Evolutionary conservation across 2,888 invertebrate species (phyloP).

Genomic region (Polydrusus tereticollis): DNA sequence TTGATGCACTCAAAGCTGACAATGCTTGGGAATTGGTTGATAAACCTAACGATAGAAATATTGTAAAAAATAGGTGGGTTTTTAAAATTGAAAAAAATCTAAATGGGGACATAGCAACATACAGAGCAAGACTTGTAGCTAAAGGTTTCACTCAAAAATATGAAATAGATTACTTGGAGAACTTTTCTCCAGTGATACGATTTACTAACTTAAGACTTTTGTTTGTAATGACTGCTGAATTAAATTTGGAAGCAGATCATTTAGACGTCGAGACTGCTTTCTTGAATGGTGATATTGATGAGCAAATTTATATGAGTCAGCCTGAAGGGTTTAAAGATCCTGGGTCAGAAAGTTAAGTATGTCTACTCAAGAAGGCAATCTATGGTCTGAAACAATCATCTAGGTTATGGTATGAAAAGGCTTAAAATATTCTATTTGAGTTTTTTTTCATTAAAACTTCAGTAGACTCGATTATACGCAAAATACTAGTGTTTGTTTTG

Average conservation of each 20-base stretch:
- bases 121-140: conserved; percentile 51
- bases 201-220: conserved; percentile 47
- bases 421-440: conserved; percentile 28
- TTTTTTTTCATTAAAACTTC: no score
- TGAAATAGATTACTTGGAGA: conserved; percentile 17
- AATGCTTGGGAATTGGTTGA: conserved; percentile 50
- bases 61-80: conserved; percentile 53
- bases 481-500: no score
- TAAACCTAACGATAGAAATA: conserved; percentile 44
- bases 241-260: conserved; percentile 51
- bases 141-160: conserved; percentile 50
- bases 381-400: conserved; percentile 56
- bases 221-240: conserved; percentile 48
- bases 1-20: conserved; percentile 45
- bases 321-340: conserved; percentile 45
- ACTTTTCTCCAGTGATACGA: conserved; percentile 43
- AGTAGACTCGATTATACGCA: no score
- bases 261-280: conserved; percentile 55
- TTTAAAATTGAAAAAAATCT: conserved; percentile 51
- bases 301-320: conserved; percentile 53
- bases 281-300: conserved; percentile 53
- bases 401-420: conserved; percentile 52
- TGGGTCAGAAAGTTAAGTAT: conserved; percentile 40
- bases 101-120: conserved; percentile 47
- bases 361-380: conserved; percentile 52